Evolutionary conservation across 2,888 invertebrate species (phyloP), one percentile per base, ranked within the genome.

Genomic region (Pammene fasciana): DNA sequence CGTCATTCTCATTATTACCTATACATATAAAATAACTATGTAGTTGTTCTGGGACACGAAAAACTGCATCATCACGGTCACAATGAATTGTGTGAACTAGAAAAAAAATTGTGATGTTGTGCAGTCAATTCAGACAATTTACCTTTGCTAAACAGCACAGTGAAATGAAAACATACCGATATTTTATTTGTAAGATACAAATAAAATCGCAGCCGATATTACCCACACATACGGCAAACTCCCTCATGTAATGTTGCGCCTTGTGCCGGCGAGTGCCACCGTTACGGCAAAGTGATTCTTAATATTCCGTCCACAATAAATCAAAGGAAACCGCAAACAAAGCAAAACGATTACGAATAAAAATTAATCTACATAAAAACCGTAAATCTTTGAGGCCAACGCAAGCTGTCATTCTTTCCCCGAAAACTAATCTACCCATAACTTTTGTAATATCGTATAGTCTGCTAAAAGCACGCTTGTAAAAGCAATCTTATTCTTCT

Each of bases 231-330:
- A 18, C 48, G 36, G 55, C 13, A 48, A 34, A 59, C 48, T 57
- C 60, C 36, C 14, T 43, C 18, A 14, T 48, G 36, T 57, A 52
- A 68, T 62, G 50, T 56, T 13, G 45, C 54, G 48, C 62, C 68
- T 48, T 43, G 34, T 56, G 61, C 14, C 13, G 16, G 34, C 43
- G 52, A 67, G 14, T 59, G 55, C 59, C 57, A 34, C 16, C 62
- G 50, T 45, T 48, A 65, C 45, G 45, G 48, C 62, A 54, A 59
- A 68, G 45, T 45, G 65, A 59, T 68, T 59, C 54, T 65, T 68
- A 65, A 68, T 68, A 65, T 65, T 52, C 43, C 14, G 13, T 36
- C 26, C 18, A 26, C 43, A 52, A 50, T 65, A 67, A 67, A 67
- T 61, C 67, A 61, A 14, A 67, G 61, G 55, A 59, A 54, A 65